Evolutionary conservation across 2,888 invertebrate genomes (phyloP).

Genomic region (Argyresthia albistria): DNA sequence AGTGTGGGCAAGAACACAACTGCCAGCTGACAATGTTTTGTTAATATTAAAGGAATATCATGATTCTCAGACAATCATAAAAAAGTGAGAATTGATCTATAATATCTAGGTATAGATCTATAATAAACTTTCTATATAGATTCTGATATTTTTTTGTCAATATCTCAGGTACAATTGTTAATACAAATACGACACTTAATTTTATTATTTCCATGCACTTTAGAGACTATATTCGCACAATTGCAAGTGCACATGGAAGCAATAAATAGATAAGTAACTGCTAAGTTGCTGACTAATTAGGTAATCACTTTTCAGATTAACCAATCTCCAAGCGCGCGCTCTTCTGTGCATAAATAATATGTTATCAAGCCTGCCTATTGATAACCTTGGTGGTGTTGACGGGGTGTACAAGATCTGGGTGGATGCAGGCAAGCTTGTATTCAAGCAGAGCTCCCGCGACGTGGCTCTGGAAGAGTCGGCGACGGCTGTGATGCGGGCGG

Average conservation of each 20-base stretch:
- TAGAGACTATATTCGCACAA: too few relatives aligned
- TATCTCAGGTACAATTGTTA: too few relatives aligned
- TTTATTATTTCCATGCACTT: background rate
- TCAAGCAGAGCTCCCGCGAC: slow-evolving; percentile 65
- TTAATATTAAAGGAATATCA: slow-evolving; percentile 66
- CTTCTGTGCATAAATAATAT: slow-evolving; percentile 81
- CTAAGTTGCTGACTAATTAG: background rate
- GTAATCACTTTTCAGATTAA: slow-evolving; percentile 42
- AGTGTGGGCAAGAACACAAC: slow-evolving; percentile 65
- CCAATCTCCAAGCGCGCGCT: slow-evolving; percentile 74
- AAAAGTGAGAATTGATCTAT: slow-evolving; percentile 45
- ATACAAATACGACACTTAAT: too few relatives aligned
- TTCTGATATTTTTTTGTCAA: background rate
- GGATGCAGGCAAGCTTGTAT: slow-evolving; percentile 75
- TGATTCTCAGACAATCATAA: slow-evolving; percentile 53
- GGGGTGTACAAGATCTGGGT: slow-evolving; percentile 77
- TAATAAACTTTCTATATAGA: background rate
- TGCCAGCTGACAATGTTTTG: slow-evolving; percentile 68
- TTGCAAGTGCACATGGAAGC: too few relatives aligned
- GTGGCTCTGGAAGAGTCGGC: slow-evolving; percentile 76
- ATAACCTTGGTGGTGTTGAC: slow-evolving; percentile 76
- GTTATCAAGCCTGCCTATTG: slow-evolving; percentile 72
- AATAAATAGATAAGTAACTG: too few relatives aligned
- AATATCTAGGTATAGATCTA: background rate
- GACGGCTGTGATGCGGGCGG: slow-evolving; percentile 82